Percentiles rank a stretch among this genome's conserved stretches.
phyloP scores from a whole-genome alignment of 2,888 invertebrate species.

The Apotomis capreana region DNA sequence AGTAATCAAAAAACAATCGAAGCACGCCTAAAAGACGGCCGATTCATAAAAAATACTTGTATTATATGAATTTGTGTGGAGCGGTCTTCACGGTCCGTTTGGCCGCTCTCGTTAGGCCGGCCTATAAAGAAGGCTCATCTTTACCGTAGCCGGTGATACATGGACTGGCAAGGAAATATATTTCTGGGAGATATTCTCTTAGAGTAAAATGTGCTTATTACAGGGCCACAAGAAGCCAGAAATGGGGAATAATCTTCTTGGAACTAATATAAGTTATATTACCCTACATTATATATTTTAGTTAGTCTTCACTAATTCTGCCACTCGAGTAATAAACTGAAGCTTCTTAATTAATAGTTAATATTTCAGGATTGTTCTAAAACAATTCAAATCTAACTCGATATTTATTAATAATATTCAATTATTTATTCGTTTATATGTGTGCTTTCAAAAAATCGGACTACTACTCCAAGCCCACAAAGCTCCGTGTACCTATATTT shows the following conservation, averaged over 20 bases:
- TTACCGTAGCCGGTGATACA: constrained; percentile 47
- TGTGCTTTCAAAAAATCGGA: too few species aligned
- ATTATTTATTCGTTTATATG: too few species aligned
- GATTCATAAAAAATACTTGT: constrained; percentile 53
- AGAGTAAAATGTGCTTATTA: constrained; percentile 6
- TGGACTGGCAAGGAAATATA: constrained; percentile 48
- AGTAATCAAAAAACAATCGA: constrained; percentile 27
- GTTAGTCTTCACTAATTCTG: constrained; percentile 7
- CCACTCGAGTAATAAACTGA: constrained; percentile 17
- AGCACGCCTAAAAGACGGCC: constrained; percentile 4
- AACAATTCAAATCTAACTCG: too few species aligned
- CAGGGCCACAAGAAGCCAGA: neutral
- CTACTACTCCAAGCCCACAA: too few species aligned
- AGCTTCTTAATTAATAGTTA: too few species aligned
- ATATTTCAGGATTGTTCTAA: too few species aligned
- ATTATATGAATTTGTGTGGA: constrained; percentile 59
- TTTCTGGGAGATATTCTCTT: constrained; percentile 19
- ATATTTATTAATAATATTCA: too few species aligned
- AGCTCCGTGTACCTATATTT: too few species aligned
- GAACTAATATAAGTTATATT: neutral
- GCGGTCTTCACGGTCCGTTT: constrained; percentile 61
- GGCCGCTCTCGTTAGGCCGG: constrained; percentile 60
- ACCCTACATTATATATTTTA: constrained; percentile 1
- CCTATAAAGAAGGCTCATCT: constrained; percentile 57
- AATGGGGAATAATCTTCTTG: neutral